Conservation (phyloP, 2,113 vertebrate species). For the Hassar affinis region DNA sequence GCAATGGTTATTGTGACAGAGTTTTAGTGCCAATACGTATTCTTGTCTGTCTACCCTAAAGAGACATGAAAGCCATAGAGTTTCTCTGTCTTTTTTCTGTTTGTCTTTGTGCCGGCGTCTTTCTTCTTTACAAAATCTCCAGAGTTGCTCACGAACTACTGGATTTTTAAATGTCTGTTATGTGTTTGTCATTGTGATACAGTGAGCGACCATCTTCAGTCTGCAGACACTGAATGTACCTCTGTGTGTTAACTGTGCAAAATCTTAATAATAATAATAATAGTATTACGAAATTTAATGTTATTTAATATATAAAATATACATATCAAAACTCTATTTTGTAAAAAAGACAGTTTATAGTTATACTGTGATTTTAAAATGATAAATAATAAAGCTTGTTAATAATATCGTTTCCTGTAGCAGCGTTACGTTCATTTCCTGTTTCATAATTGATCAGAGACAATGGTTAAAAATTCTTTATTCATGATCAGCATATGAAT, state of each 20-base stretch:
- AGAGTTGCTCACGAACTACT: constrained; percentile 38
- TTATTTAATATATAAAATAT: constrained; percentile 46
- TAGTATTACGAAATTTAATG: constrained; percentile 42
- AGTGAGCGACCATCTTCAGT: constrained; percentile 1
- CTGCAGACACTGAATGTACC: constrained; percentile 68
- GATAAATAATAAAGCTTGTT: constrained; percentile 55
- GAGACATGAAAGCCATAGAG: constrained; percentile 34
- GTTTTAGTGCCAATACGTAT: neutral
- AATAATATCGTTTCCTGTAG: neutral
- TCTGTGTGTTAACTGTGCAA: constrained; percentile 51
- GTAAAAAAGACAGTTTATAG: constrained; percentile 56
- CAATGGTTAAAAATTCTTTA: constrained; percentile 39
- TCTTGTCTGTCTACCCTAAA: constrained; percentile 5
- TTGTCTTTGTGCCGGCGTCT: constrained; percentile 39
- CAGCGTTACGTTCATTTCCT: neutral
- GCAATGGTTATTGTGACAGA: neutral
- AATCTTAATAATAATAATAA: constrained; percentile 18
- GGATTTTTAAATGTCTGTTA: constrained; percentile 32
- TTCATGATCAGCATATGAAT: neutral
- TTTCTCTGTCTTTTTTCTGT: constrained; percentile 13
- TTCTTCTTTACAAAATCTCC: constrained; percentile 35
- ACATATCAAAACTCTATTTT: constrained; percentile 48
- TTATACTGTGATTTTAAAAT: constrained; percentile 64
- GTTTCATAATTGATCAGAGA: constrained; percentile 6
- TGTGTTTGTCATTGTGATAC: constrained; percentile 29